Conservation (phyloP, 2,797 vertebrate species). For the Aplochiton taeniatus region DNA sequence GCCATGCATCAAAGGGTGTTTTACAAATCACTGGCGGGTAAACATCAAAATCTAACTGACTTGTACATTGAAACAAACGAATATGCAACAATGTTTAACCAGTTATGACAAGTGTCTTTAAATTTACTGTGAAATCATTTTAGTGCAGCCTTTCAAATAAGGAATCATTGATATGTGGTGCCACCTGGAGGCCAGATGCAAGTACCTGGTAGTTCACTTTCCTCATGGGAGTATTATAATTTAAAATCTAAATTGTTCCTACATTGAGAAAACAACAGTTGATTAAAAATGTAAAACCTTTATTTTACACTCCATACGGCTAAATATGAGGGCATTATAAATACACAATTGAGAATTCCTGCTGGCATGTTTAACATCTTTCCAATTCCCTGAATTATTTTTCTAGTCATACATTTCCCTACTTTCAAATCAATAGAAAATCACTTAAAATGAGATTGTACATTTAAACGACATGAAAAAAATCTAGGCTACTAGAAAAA, state of each 20-base stretch:
- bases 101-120: no score
- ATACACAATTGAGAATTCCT: conserved; percentile 65
- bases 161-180: no score
- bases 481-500: conserved; percentile 28
- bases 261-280: conserved; percentile 62
- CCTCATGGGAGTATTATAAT: neutral
- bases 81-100: no score
- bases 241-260: conserved; percentile 27
- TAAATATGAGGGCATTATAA: conserved; percentile 57
- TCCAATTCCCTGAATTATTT: conserved; percentile 43
- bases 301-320: conserved; percentile 72
- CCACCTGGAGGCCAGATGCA: no score
- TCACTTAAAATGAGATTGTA: conserved; percentile 27
- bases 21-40: no score
- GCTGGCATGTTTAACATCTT: conserved; percentile 62
- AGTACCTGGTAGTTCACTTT: neutral
- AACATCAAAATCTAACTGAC: no score
- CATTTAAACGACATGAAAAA: conserved; percentile 50
- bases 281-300: conserved; percentile 65
- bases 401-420: no score
- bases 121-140: no score
- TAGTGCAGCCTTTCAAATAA: no score
- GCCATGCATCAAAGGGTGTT: no score
- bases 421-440: conserved; percentile 50
- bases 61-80: no score